A percentile compares a stretch with the other conserved stretches of the same genome.
These are phyloP conservation scores for Tachysurus fulvidraco DNA, from an alignment of 2,113 vertebrate genomes.

Conservation along the genomic window DNA sequence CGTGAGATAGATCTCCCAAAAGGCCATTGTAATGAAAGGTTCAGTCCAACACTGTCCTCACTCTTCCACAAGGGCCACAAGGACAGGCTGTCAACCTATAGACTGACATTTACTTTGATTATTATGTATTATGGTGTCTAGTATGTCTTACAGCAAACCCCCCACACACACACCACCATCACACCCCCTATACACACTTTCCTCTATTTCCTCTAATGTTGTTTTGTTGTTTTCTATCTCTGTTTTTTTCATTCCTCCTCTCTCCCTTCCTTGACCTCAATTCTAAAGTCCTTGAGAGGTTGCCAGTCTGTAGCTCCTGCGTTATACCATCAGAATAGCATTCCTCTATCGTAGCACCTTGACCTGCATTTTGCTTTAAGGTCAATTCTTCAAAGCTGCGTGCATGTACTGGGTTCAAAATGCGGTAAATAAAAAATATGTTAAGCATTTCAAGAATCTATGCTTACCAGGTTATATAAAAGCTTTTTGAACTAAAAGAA, in stretches of 20 bases:
- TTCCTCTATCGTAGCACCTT: slow-evolving; percentile 3
- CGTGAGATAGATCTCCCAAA: slow-evolving; percentile 4
- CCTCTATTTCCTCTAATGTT: neutral
- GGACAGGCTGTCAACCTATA: neutral
- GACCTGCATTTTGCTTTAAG: slow-evolving; percentile 35
- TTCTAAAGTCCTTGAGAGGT: slow-evolving; percentile 18
- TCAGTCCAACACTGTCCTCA: slow-evolving; percentile 3
- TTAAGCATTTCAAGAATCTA: too few species aligned
- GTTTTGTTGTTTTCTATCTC: neutral
- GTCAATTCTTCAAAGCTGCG: neutral
- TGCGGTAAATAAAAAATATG: neutral
- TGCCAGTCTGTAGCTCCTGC: slow-evolving; percentile 13
- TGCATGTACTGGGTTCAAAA: neutral
- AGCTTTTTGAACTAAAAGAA: neutral
- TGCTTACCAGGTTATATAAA: neutral
- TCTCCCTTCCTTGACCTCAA: neutral
- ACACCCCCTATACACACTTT: neutral
- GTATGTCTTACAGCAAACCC: neutral
- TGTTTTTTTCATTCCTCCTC: neutral
- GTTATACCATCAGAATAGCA: slow-evolving; percentile 23
- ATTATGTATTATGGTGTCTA: neutral
- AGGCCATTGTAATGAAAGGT: slow-evolving; percentile 5
- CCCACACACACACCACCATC: neutral
- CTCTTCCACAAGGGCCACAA: neutral
- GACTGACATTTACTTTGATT: slow-evolving; percentile 23